Evolutionary conservation across 1,140 invertebrate genomes (phyloP), one percentile per base, ranked within the genome.

Genomic region (Temnothorax curvispinosus): DNA sequence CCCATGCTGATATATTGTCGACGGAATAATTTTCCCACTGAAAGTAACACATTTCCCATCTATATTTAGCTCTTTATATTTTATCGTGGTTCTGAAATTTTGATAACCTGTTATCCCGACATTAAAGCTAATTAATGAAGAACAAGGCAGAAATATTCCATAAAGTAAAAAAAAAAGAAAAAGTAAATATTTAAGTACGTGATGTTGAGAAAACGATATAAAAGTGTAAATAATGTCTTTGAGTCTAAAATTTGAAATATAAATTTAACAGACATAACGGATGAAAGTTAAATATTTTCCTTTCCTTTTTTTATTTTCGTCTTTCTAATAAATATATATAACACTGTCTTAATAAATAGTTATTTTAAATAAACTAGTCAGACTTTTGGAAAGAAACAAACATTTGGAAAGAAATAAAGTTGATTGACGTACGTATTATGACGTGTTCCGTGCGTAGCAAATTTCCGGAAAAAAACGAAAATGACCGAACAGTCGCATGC

Each of bases 401-500:
- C 32, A 27, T 11, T 27, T 27, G n/a, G 0, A 32, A 44, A 76
- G 11, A 60, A 44, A 21, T 47, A 21, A 44, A 65, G n/a, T 0
- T 60, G 13, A 44, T 18, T 13, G 35, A 27, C 21, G 13, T 41
- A 56, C 44, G 27, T 27, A 18, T 60, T 44, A 32, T 2, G 4
- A 7, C 8, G 2, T 2, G 44, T 18, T 62, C 2, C 4, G 32
- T 27, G 27, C 32, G 18, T 65, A 65, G 44, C 32, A 6, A 67
- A 80, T 80, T 38, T n/a, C 6, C 3, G 2, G 38, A 80, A 32
- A 67, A 52, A 65, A 78, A 77, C 47, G 15, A 7, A 35, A 50
- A 2, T 21, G 21, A 47, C 13, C 21, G n/a, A 50, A 32, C 44
- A 15, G 21, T 47, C 27, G 21, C 13, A 69, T 27, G 41, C 21